A percentile compares a stretch with the other conserved stretches of the same genome.
Evolutionary conservation across 2,888 invertebrate species (phyloP).

Genomic region (Lypha dubia): DNA sequence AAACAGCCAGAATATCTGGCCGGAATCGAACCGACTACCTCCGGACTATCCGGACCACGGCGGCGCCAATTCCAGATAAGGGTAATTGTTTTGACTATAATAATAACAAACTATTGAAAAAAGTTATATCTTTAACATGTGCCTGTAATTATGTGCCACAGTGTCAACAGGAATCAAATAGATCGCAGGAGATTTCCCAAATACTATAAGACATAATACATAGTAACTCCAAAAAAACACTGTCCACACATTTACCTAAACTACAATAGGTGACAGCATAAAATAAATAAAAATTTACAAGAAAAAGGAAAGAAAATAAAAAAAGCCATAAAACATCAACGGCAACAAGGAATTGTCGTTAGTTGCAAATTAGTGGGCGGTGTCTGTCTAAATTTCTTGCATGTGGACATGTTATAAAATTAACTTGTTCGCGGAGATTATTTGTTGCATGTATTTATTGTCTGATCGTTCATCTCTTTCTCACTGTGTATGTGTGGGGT

Average conservation of each 20-base stretch:
- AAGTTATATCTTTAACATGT: no score
- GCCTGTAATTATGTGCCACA: no score
- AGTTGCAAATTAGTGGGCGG: slow-evolving; percentile 60
- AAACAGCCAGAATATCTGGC: no score
- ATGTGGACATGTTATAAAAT: slow-evolving; percentile 49
- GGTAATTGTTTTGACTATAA: no score
- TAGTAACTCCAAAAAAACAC: not conserved
- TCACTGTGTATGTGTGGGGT: slow-evolving; percentile 46
- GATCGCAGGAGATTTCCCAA: no score
- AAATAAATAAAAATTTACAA: not conserved
- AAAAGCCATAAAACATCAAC: slow-evolving; percentile 8
- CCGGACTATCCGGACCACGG: no score
- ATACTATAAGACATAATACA: no score
- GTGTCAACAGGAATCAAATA: not conserved
- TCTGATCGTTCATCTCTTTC: not conserved
- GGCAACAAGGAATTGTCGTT: slow-evolving; percentile 48
- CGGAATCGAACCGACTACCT: no score
- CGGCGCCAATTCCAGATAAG: no score
- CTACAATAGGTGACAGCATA: not conserved
- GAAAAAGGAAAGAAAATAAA: slow-evolving; percentile 42
- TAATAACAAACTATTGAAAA: no score
- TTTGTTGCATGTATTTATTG: slow-evolving; percentile 17
- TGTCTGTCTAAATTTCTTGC: slow-evolving; percentile 32
- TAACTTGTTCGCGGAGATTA: slow-evolving; percentile 39
- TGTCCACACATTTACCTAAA: not conserved